Evolutionary conservation across 2,888 invertebrate genomes (phyloP), one percentile per base, ranked within the genome.

Genomic region (Lymantria monacha): DNA sequence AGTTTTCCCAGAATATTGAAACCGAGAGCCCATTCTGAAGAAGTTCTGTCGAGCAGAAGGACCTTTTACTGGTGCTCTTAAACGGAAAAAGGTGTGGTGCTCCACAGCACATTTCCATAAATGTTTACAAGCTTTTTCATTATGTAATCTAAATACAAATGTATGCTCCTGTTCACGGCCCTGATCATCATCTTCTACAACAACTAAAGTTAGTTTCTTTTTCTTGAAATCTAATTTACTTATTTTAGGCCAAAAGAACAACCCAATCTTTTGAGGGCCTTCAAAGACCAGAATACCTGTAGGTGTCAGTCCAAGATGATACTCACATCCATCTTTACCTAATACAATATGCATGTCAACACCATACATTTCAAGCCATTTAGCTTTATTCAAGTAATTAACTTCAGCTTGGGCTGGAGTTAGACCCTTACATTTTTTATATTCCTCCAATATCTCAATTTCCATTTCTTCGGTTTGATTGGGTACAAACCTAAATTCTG

Each of bases 81-180:
- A 92, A 59, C 99, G 94, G 93, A 99, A 99, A 92, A 99, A 99
- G 0, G 99, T 97, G 91, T 99, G 99, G 91, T 99, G 98, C 86
- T 99, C 99, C 0, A 99, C 97, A 30, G 99, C 99, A 92, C 99
- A 99, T 87, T 99, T 99, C 99, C 99, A 99, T 61, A 99, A 92
- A 89, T 99, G 99, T 85, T 99, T 99, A 83, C 99, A 98, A 0
- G 99, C 99, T 83, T 99, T 99, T 81, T 99, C 98, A 81, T 98
- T 99, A 67, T 97, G 96, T 65, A 99, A 91, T 52, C 97, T 93
- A 86, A 99, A 99, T 5, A 99, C 98, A 85, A 99, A 99, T 0
- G 99, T 99, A 85, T 99, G 99, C 79, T 99, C 98, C 79, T 99
- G 98, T 84, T 99, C 98, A 46, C 95, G 93, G 0, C 98, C 98